These are phyloP conservation scores for honey bee (Apis mellifera) DNA, from an alignment of 1,140 invertebrate genomes.

Conservation along the genomic window DNA sequence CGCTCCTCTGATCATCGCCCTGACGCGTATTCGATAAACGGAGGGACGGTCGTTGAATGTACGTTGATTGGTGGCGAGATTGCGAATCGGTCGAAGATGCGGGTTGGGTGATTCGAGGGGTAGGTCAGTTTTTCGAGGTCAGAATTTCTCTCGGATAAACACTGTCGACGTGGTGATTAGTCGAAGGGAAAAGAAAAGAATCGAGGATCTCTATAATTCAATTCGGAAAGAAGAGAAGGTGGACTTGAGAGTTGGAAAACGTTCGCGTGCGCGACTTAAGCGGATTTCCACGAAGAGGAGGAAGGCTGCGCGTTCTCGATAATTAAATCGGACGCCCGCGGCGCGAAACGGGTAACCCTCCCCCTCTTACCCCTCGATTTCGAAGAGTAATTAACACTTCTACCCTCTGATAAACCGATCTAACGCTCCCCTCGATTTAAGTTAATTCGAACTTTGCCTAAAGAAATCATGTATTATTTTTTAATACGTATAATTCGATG, in stretches of 20 bases:
- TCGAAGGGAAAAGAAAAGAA: too few relatives aligned
- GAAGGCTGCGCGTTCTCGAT: conserved; percentile 12
- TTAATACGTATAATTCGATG: too few relatives aligned
- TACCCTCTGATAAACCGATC: conserved; percentile 23
- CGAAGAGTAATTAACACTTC: conserved; percentile 47
- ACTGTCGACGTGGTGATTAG: background rate
- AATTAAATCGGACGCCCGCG: conserved; percentile 41
- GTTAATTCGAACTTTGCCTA: background rate
- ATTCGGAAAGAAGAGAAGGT: conserved; percentile 13
- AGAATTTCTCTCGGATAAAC: background rate
- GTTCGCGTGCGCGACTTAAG: conserved; percentile 25
- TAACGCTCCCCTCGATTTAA: conserved; percentile 8
- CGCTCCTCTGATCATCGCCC: background rate
- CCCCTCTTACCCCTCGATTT: background rate
- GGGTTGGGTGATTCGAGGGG: background rate
- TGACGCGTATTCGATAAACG: conserved; percentile 18
- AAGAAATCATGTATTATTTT: background rate
- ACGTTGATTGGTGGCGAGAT: background rate
- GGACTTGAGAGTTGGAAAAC: background rate
- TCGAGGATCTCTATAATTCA: conserved; percentile 22
- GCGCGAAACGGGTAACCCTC: background rate
- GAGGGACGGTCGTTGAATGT: background rate
- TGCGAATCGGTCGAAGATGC: too few relatives aligned
- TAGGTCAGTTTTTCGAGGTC: background rate
- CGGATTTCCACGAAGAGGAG: conserved; percentile 20